A percentile compares a stretch with the other conserved stretches of the same genome.
Conservation (phyloP, 2,888 invertebrate species). For the Cyaniris semiargus region DNA sequence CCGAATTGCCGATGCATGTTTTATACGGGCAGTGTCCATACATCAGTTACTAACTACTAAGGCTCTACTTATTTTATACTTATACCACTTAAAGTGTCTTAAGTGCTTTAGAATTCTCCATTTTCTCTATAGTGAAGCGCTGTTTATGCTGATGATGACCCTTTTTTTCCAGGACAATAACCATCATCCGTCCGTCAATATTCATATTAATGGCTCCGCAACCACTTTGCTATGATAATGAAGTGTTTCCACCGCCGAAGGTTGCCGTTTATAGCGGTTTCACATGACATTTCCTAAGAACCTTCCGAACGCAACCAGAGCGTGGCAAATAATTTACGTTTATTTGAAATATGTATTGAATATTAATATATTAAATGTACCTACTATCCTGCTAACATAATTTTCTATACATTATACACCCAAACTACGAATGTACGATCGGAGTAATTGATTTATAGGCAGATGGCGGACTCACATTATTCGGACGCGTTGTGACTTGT, state of each 20-base stretch:
- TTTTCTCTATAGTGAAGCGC: background rate
- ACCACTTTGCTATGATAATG: conserved; percentile 21
- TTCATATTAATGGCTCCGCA: background rate
- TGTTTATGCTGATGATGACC: background rate
- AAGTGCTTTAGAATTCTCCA: background rate
- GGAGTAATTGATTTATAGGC: background rate
- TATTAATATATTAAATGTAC: background rate
- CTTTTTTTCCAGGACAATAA: background rate
- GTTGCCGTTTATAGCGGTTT: conserved; percentile 9
- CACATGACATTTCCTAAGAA: conserved; percentile 30
- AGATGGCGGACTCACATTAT: too few species aligned
- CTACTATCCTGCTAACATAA: too few species aligned
- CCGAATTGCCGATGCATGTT: too few species aligned
- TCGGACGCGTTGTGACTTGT: too few species aligned
- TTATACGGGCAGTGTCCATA: too few species aligned
- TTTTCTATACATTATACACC: too few species aligned
- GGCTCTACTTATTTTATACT: background rate
- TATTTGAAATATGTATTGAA: conserved; percentile 7
- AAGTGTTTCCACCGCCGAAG: conserved; percentile 23
- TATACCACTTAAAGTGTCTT: background rate
- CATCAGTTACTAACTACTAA: too few species aligned
- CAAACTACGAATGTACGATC: background rate
- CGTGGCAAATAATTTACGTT: conserved; percentile 20
- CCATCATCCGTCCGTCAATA: background rate
- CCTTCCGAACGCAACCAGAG: conserved; percentile 24